These are phyloP conservation scores for Lobophora halterata DNA, from an alignment of 2,888 invertebrate species.

Conservation along the genomic window DNA sequence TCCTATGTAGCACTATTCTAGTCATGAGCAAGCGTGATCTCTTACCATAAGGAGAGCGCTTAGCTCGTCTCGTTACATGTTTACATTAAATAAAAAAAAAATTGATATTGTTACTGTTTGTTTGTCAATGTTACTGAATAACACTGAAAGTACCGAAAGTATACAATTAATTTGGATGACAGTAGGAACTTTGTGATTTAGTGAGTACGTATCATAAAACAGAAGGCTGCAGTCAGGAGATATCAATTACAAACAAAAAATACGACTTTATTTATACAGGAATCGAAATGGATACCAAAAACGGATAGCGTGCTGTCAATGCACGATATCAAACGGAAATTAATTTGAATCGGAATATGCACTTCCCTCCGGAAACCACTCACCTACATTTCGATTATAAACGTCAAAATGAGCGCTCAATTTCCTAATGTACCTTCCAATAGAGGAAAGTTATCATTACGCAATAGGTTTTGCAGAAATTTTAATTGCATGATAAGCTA, in stretches of 20 bases:
- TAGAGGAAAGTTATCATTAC: conserved; percentile 3
- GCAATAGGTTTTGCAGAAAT: conserved; percentile 8
- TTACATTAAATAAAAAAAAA: too few relatives aligned
- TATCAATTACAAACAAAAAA: not conserved
- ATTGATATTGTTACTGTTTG: too few relatives aligned
- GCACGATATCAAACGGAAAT: conserved; percentile 51
- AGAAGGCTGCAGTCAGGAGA: too few relatives aligned
- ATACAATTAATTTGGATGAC: too few relatives aligned
- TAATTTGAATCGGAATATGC: conserved; percentile 70
- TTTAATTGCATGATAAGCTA: conserved; percentile 3
- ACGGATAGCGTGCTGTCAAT: conserved; percentile 33
- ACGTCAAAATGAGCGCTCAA: conserved; percentile 13
- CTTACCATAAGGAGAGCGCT: too few relatives aligned
- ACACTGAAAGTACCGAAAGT: too few relatives aligned
- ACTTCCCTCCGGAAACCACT: conserved; percentile 69
- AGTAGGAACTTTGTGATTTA: too few relatives aligned
- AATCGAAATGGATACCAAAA: conserved; percentile 13
- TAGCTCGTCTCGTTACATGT: too few relatives aligned
- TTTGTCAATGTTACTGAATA: too few relatives aligned
- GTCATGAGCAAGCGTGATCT: too few relatives aligned
- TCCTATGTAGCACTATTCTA: too few relatives aligned
- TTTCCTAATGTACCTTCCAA: conserved; percentile 1
- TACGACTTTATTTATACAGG: conserved; percentile 3
- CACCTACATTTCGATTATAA: conserved; percentile 39
- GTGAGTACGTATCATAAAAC: too few relatives aligned